Percentiles rank a stretch among this genome's conserved stretches.
Conservation (phyloP, 2,888 invertebrate genomes). For the Incurvaria masculella region DNA sequence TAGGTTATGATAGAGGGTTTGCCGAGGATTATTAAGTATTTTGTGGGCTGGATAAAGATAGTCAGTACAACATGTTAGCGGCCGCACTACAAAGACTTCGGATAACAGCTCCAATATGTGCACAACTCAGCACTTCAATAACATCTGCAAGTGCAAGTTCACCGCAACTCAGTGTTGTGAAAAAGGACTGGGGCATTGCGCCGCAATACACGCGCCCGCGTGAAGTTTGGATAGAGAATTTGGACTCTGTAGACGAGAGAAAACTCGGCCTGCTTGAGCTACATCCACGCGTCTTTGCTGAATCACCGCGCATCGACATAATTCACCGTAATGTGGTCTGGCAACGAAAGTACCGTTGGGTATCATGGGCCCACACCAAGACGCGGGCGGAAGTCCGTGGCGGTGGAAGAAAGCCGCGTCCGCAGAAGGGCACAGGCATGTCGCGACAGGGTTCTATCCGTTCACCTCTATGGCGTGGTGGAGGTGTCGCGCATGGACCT, state of each 20-base stretch:
- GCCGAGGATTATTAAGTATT: too few relatives aligned
- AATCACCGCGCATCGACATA: constrained; percentile 80
- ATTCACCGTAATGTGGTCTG: constrained; percentile 83
- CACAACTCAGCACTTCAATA: not conserved
- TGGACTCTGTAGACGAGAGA: constrained; percentile 70
- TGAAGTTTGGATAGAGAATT: constrained; percentile 85
- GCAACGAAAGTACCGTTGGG: constrained; percentile 79
- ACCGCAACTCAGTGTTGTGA: constrained; percentile 23
- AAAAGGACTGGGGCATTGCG: constrained; percentile 47
- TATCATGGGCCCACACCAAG: constrained; percentile 77
- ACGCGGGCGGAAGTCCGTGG: constrained; percentile 83
- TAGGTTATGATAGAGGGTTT: too few relatives aligned
- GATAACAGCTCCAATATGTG: not conserved
- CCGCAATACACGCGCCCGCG: constrained; percentile 60
- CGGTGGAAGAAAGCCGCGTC: constrained; percentile 94
- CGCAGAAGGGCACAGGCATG: constrained; percentile 89
- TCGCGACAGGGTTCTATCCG: constrained; percentile 92
- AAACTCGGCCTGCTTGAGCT: constrained; percentile 84
- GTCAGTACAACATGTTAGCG: not conserved
- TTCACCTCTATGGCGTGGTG: constrained; percentile 81
- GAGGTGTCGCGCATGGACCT: constrained; percentile 88
- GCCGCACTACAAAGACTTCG: not conserved
- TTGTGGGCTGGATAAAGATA: too few relatives aligned
- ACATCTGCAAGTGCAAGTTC: not conserved
- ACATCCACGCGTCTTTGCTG: constrained; percentile 85